These are phyloP conservation scores for Machaerirhynchus nigripectus DNA, from an alignment of 2,113 vertebrate species.

Conservation along the genomic window DNA sequence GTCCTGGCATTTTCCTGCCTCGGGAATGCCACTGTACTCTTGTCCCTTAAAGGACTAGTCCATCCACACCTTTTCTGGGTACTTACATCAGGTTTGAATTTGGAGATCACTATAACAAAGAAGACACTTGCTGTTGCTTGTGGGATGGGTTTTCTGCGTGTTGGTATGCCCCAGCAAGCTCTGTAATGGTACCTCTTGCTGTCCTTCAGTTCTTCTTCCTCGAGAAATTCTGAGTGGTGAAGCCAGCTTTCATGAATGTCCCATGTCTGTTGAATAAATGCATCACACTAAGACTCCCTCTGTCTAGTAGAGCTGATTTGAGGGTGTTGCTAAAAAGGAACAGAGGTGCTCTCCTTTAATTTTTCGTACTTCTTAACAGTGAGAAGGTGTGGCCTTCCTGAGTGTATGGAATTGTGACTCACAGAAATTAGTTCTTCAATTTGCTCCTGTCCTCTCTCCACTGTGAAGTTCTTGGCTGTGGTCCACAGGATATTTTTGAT, in stretches of 20 bases:
- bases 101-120: not conserved
- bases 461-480: not conserved
- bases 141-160: not conserved
- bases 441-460: not conserved
- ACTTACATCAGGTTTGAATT: not conserved
- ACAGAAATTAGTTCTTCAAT: conserved; percentile 5
- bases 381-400: not conserved
- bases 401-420: not conserved
- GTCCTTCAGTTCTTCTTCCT: not conserved
- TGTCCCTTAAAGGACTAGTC: not conserved
- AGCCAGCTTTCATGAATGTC: not conserved
- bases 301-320: not conserved
- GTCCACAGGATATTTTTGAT: not conserved
- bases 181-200: not conserved
- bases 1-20: not conserved
- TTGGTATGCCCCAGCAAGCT: not conserved
- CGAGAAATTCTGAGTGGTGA: not conserved
- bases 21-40: not conserved
- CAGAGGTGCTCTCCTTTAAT: not conserved
- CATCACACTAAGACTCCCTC: not conserved
- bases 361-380: not conserved
- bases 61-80: not conserved
- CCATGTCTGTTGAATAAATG: not conserved
- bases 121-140: not conserved
- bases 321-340: not conserved